Percentiles rank a stretch among this genome's conserved stretches.
Conservation (phyloP, 2,113 vertebrate species). For the Tapirus terrestris region DNA sequence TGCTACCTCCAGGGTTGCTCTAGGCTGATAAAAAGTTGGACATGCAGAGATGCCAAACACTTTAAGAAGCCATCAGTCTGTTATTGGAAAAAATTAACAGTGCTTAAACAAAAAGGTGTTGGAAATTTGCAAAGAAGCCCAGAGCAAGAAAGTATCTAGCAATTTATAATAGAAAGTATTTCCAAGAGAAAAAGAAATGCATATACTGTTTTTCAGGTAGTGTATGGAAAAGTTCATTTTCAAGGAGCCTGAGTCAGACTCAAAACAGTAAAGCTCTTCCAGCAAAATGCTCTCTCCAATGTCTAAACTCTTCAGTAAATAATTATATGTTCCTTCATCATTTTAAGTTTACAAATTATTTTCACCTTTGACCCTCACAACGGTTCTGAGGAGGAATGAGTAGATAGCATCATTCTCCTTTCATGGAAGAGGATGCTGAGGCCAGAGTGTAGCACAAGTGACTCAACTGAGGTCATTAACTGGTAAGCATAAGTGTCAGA, state of each 20-base stretch:
- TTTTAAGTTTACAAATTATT: background rate
- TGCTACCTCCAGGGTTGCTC: background rate
- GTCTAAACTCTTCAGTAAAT: background rate
- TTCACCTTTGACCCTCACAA: background rate
- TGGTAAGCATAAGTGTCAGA: background rate
- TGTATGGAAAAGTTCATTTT: slow-evolving; percentile 1
- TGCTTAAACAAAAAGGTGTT: slow-evolving; percentile 47
- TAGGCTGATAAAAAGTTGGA: slow-evolving; percentile 18
- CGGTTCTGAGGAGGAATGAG: background rate
- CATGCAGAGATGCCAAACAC: background rate
- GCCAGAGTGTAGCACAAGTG: fast-evolving
- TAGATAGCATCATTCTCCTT: background rate
- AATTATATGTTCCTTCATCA: background rate
- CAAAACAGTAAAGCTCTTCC: background rate
- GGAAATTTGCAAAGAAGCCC: background rate
- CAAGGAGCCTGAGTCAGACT: background rate
- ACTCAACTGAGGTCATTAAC: background rate
- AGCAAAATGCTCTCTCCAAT: background rate
- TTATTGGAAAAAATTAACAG: slow-evolving; percentile 29
- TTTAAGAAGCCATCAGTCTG: slow-evolving; percentile 30
- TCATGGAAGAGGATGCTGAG: background rate
- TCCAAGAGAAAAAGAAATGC: background rate
- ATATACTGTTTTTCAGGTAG: background rate
- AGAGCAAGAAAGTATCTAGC: background rate
- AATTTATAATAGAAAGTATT: background rate